These are phyloP conservation scores for Cossypha caffra DNA, from an alignment of 2,797 vertebrate species.

Conservation along the genomic window DNA sequence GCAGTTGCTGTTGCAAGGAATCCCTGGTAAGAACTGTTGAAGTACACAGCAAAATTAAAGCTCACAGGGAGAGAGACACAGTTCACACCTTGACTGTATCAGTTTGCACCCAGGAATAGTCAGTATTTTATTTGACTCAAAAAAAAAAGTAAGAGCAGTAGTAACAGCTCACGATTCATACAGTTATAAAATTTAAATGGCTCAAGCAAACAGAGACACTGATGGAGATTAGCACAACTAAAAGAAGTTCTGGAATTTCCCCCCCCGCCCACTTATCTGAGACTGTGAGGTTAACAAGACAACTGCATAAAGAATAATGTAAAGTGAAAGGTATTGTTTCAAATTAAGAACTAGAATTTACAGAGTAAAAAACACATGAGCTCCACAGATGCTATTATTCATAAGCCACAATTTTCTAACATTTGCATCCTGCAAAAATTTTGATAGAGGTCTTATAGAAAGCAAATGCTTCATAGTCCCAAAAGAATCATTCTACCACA, in stretches of 20 bases:
- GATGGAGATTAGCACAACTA: not conserved
- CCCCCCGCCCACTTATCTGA: fast-evolving
- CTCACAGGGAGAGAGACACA: not conserved
- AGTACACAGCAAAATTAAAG: not conserved
- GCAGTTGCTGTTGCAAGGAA: not conserved
- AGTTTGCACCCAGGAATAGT: not conserved
- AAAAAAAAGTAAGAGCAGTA: not conserved
- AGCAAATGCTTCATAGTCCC: not conserved
- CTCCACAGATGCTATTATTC: not conserved
- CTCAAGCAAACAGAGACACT: not conserved
- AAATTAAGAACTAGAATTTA: not conserved
- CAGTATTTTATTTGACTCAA: not conserved
- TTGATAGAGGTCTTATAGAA: not conserved
- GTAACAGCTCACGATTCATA: not conserved
- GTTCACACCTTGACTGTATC: not conserved
- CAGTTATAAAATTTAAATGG: not conserved
- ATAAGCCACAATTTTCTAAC: not conserved
- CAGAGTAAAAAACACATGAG: not conserved
- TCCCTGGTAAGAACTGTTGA: fast-evolving
- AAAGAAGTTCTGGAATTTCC: not conserved
- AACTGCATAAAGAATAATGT: not conserved
- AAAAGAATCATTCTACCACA: not conserved
- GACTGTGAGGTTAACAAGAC: not conserved
- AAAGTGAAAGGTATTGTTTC: not conserved
- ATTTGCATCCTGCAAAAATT: not conserved